Evolutionary conservation across 2,797 vertebrate genomes (phyloP).

Genomic region (Sebastes itinus): DNA sequence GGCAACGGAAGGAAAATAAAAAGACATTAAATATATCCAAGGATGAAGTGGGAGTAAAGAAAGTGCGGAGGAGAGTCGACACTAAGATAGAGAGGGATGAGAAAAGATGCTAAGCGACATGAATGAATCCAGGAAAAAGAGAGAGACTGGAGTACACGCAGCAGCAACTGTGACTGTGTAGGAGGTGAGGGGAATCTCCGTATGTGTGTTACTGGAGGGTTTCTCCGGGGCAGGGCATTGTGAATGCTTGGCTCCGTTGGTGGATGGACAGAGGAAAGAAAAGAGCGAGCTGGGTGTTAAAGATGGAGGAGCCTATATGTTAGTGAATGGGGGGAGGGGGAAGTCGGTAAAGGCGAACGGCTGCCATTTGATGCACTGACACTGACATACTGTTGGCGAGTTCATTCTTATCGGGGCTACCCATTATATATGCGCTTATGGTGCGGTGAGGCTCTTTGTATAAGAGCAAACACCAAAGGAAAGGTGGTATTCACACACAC

Average conservation of each 20-base stretch:
- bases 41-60: not conserved
- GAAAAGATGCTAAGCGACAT: not conserved
- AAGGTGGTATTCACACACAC: not conserved
- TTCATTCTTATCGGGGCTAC: not conserved
- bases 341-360: not conserved
- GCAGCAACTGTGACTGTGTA: conserved; percentile 38
- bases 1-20: not conserved
- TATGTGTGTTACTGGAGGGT: conserved; percentile 11
- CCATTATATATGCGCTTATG: not conserved
- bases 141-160: not conserved
- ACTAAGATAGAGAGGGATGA: not conserved
- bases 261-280: conserved; percentile 45
- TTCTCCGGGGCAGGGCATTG: conserved; percentile 57
- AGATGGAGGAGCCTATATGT: conserved; percentile 29
- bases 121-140: not conserved
- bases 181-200: conserved; percentile 17
- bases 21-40: not conserved
- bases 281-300: conserved; percentile 20
- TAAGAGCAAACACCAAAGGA: conserved; percentile 1
- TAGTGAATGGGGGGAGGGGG: conserved; percentile 33
- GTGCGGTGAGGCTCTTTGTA: not conserved
- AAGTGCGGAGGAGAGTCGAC: not conserved
- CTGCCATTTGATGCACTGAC: conserved; percentile 21
- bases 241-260: conserved; percentile 63
- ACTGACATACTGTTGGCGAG: not conserved